Percentiles rank a stretch among this genome's conserved stretches.
Conservation (phyloP, 2,888 invertebrate species). For the Drosophila pegasa region DNA sequence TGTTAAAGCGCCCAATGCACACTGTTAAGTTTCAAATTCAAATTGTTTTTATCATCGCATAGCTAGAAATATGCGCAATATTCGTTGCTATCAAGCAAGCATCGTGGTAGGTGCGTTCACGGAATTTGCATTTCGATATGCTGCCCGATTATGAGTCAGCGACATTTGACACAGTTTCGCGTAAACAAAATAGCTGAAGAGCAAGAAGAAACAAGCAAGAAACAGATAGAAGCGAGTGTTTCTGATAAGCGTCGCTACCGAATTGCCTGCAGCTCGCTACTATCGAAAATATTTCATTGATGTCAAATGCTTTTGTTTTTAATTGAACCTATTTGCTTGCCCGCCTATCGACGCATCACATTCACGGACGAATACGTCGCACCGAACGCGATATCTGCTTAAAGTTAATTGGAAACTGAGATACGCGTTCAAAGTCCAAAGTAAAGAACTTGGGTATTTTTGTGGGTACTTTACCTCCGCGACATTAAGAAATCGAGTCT, state of each 20-base stretch:
- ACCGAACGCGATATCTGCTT: slow-evolving; percentile 44
- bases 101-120: background rate
- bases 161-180: slow-evolving; percentile 46
- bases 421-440: slow-evolving; percentile 64
- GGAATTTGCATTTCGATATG: slow-evolving; percentile 30
- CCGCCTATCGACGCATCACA: slow-evolving; percentile 38
- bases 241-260: slow-evolving; percentile 62
- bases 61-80: slow-evolving; percentile 26
- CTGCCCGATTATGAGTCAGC: slow-evolving; percentile 36
- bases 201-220: background rate
- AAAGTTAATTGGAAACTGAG: slow-evolving; percentile 70
- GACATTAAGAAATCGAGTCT: slow-evolving; percentile 15
- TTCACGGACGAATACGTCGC: slow-evolving; percentile 30
- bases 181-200: slow-evolving; percentile 58
- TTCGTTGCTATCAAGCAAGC: background rate
- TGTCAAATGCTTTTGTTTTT: slow-evolving; percentile 59
- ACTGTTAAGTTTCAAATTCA: slow-evolving; percentile 8
- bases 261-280: slow-evolving; percentile 20
- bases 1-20: background rate
- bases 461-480: slow-evolving; percentile 27
- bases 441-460: background rate
- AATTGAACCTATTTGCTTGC: slow-evolving; percentile 67
- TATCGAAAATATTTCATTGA: slow-evolving; percentile 56
- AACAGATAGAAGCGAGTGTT: background rate
- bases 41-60: slow-evolving; percentile 27